Evolutionary conservation across 2,888 invertebrate species (phyloP).

Genomic region (Morpho helenor): DNA sequence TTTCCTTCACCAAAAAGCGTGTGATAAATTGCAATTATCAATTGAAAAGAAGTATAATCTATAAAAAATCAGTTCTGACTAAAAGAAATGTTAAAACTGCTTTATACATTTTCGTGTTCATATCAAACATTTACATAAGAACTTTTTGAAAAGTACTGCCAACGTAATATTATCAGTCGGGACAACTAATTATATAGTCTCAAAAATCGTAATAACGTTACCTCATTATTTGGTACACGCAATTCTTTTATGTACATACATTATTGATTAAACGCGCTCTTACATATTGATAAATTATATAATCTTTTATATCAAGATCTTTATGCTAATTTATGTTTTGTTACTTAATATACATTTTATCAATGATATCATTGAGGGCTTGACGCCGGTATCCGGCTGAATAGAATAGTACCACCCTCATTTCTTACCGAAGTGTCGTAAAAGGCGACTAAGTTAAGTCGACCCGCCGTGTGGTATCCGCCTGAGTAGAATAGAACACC

Average conservation of each 20-base stretch:
- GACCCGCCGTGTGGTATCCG: no score
- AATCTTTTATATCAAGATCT: background rate
- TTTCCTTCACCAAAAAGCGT: no score
- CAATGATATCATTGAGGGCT: no score
- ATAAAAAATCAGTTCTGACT: background rate
- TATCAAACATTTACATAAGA: slow-evolving; percentile 14
- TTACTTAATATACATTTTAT: no score
- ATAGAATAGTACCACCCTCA: no score
- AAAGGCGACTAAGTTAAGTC: no score
- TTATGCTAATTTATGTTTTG: background rate
- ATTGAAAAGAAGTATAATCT: background rate
- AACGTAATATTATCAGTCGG: slow-evolving; percentile 16
- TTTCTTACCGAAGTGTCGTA: no score
- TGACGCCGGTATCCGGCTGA: no score
- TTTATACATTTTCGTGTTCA: slow-evolving; percentile 3
- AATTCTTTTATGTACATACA: slow-evolving; percentile 11
- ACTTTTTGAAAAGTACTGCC: slow-evolving; percentile 13
- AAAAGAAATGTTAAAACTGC: background rate
- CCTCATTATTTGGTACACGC: slow-evolving; percentile 11
- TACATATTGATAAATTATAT: slow-evolving; percentile 2
- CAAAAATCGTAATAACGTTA: slow-evolving; percentile 15
- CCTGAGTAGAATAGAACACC: no score
- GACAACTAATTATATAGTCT: slow-evolving; percentile 15
- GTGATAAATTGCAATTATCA: no score
- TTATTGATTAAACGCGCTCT: background rate